A percentile compares a stretch with the other conserved stretches of the same genome.
These are phyloP conservation scores for Eulemur mongoz DNA, from an alignment of 2,797 vertebrate genomes.

Conservation along the genomic window DNA sequence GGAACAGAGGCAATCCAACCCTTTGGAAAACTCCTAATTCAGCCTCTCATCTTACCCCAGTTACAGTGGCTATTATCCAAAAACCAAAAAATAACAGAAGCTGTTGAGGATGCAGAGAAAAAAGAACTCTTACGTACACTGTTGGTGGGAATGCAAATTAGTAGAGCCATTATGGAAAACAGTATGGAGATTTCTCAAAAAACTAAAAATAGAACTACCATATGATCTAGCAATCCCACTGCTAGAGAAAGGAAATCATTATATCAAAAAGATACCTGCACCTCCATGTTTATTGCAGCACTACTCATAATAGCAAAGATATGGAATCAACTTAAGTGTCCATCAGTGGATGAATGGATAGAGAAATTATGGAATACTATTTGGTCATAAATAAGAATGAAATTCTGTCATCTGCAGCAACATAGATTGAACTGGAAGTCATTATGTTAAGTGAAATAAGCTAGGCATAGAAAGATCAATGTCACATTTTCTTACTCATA, in stretches of 20 bases:
- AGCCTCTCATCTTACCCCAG: neutral
- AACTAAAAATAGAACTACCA: neutral
- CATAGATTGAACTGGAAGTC: neutral
- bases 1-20: neutral
- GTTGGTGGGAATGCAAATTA: neutral
- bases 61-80: neutral
- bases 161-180: neutral
- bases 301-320: neutral
- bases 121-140: neutral
- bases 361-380: no score
- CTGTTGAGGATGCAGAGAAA: neutral
- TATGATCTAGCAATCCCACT: neutral
- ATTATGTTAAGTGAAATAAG: neutral
- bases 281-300: neutral
- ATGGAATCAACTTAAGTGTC: neutral
- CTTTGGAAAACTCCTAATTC: neutral
- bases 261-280: neutral
- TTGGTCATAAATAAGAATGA: no score
- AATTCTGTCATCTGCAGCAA: neutral
- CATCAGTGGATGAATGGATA: neutral
- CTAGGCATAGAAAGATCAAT: neutral
- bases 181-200: neutral
- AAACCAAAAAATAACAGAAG: neutral
- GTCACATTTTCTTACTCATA: neutral
- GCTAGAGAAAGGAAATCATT: neutral